A percentile compares a stretch with the other conserved stretches of the same genome.
These are phyloP conservation scores for Matsumurasca onukii DNA, from an alignment of 1,140 invertebrate genomes.

Conservation along the genomic window DNA sequence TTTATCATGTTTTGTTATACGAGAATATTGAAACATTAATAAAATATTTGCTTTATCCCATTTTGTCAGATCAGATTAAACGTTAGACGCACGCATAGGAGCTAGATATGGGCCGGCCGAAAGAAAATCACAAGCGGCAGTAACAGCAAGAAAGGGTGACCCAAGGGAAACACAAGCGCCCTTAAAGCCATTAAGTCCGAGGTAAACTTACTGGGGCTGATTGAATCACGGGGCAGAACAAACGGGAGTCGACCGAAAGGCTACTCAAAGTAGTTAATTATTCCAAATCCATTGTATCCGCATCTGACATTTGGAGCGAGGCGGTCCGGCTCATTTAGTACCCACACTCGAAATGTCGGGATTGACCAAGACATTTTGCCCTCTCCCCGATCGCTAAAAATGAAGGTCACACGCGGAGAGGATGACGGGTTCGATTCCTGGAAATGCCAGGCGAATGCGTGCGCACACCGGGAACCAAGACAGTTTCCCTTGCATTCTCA, in stretches of 20 bases:
- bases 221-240: not conserved
- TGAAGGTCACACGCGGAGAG: conserved; percentile 27
- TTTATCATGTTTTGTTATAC: too few species aligned
- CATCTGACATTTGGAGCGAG: conserved; percentile 8
- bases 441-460: not conserved
- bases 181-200: too few species aligned
- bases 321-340: conserved; percentile 8
- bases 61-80: too few species aligned
- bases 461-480: not conserved
- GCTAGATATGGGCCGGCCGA: too few species aligned
- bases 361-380: conserved; percentile 25
- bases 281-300: conserved; percentile 20
- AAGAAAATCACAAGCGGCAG: too few species aligned
- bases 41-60: too few species aligned
- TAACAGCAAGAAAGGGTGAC: too few species aligned
- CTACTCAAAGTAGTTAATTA: conserved; percentile 12
- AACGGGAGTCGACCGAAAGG: conserved; percentile 1
- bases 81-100: too few species aligned
- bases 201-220: not conserved
- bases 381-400: conserved; percentile 24
- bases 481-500: too few species aligned
- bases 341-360: conserved; percentile 14
- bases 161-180: too few species aligned
- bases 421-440: conserved; percentile 7
- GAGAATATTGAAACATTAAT: too few species aligned